Evolutionary conservation across 2,888 invertebrate genomes (phyloP).

Genomic region (Encarsia formosa): DNA sequence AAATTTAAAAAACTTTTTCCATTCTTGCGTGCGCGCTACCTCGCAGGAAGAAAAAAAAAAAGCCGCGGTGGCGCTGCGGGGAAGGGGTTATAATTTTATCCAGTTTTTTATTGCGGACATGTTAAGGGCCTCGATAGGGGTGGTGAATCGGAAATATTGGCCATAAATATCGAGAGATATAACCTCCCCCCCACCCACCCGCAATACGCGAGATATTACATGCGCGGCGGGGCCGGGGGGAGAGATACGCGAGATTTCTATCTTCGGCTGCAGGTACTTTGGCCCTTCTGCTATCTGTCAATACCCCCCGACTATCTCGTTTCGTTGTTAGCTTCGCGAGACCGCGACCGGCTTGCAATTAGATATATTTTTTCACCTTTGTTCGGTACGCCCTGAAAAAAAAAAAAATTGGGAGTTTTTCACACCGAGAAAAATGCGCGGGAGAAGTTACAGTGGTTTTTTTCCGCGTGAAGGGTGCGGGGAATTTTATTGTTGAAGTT

Average conservation of each 20-base stretch:
- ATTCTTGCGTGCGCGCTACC: constrained; percentile 21
- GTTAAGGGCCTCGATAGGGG: constrained; percentile 50
- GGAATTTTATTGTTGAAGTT: no score
- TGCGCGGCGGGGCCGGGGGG: neutral
- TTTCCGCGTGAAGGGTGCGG: no score
- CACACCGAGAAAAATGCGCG: no score
- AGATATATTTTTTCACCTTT: no score
- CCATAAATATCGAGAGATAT: constrained; percentile 52
- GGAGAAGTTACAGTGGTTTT: no score
- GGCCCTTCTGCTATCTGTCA: neutral
- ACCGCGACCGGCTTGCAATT: no score
- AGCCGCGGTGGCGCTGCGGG: constrained; percentile 14
- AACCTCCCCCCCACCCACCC: neutral
- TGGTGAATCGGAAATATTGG: constrained; percentile 52
- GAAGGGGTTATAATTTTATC: constrained; percentile 49
- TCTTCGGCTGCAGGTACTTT: neutral
- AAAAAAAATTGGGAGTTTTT: no score
- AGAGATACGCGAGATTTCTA: neutral
- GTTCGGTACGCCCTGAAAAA: no score
- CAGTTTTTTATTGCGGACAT: constrained; percentile 50
- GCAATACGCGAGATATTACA: neutral
- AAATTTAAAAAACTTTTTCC: constrained; percentile 45
- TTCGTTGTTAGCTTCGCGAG: neutral
- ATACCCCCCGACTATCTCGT: neutral
- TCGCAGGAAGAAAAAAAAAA: neutral